These are phyloP conservation scores for Dasyornis broadbenti DNA, from an alignment of 2,113 vertebrate genomes.

Conservation along the genomic window DNA sequence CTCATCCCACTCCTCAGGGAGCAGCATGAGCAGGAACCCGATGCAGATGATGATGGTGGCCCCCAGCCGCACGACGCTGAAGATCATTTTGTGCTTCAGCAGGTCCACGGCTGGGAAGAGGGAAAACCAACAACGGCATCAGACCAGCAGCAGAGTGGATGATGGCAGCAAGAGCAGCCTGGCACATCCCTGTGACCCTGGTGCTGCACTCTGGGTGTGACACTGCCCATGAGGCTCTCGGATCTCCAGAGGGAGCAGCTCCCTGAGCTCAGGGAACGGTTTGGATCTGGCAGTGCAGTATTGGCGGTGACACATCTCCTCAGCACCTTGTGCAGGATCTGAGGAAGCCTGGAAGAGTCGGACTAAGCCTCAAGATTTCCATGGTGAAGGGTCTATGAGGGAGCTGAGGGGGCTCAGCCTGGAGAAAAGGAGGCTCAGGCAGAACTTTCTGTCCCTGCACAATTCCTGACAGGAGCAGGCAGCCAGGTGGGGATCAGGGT, in stretches of 20 bases:
- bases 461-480: not conserved
- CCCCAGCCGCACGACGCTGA: slow-evolving; percentile 91
- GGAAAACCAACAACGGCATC: not conserved
- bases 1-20: slow-evolving; percentile 97
- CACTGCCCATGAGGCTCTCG: fast-evolving
- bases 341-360: not conserved
- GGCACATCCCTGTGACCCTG: fast-evolving
- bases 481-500: not conserved
- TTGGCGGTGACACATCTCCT: not conserved
- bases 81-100: slow-evolving; percentile 95
- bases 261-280: not conserved
- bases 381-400: not conserved
- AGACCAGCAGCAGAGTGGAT: not conserved
- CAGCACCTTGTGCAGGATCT: fast-evolving
- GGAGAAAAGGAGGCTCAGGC: not conserved
- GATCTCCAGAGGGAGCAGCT: not conserved
- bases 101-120: slow-evolving; percentile 84
- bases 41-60: slow-evolving; percentile 95
- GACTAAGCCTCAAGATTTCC: not conserved
- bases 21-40: slow-evolving; percentile 91
- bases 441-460: not conserved
- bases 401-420: not conserved
- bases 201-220: not conserved
- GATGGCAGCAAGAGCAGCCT: not conserved
- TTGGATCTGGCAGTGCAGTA: not conserved